Evolutionary conservation across 2,888 invertebrate species (phyloP), one percentile per base, ranked within the genome.

Genomic region (Cheilosia impressa): DNA sequence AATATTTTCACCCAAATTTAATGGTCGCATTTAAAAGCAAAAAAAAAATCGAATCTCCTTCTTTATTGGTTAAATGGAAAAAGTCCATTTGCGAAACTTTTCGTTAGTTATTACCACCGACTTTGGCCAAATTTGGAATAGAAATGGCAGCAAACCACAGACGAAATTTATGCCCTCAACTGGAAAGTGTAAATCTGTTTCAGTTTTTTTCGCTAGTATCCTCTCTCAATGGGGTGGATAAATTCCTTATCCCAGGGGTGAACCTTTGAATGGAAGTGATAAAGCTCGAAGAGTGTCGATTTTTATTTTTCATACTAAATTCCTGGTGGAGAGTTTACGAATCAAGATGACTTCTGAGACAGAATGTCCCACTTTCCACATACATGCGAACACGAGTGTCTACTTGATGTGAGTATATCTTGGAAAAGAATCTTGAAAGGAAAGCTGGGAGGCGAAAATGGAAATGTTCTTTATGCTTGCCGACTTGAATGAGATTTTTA

Each of bases 1-100:
- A 60, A 84, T 84, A 84, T 80, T 69, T 84, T 84, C 60, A 45
- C 84, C 69, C 71, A 71, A 84, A 84, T 84, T 84, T 84, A 84
- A 80, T 80, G 75, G 58, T 76, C 53, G 47, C 75, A 84, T 80
- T 76, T 55, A 52, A 58, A 77, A 68, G 17, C 22, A 43, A 19
- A 53, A 53, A 62, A 72, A 71, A 68, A 52, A 17, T n/a, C 17
- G 58, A 53, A 69, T 43, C 47, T 41, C 66, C 62, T 50, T 50
- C 66, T 63, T 65, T 71, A 50, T 71, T 76, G 43, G 84, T 69
- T 85, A 81, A 85, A 85, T 85, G 84, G 76, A 85, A 85, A 85
- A 81, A 80, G 60, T 72, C 84, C 84, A 85, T 85, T 85, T 85
- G 62, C 55, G 43, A 68, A 85, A 85, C 81, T 85, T 43, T 83